Base-by-base conservation (phyloP, 2,797 vertebrate genomes). In the Chromis chromis region DNA sequence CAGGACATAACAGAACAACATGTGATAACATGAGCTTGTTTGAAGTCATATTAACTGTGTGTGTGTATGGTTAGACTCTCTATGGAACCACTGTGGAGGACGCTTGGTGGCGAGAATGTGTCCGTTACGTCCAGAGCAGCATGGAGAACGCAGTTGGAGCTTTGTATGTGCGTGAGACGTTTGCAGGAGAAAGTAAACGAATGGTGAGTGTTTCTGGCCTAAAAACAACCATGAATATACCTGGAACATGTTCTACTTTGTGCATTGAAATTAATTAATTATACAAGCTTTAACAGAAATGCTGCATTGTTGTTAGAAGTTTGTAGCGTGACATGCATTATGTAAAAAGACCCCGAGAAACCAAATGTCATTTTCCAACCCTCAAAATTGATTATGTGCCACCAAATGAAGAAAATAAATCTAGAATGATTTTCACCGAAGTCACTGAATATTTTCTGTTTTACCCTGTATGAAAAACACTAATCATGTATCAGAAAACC, bases 81-180 rank as follows among this genome's bases (percentile, higher is more conserved):
- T 98, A 96, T 0, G 97, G 98, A 31, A 98, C 97, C 1, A 96
- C 96, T 0, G 90, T 96, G 83, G 97, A 99, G 82, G 97, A 99
- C 44, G 96, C 95, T 0, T 96, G 96, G 81, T 99, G 98, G 98
- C 93, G 97, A 31, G 97, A 98, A 74, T 99, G 98, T 0, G 96
- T 98, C 42, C 95, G 96, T 6, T 98, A 98, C 0, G 96, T 99
- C 82, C 97, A 98, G 94, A 96, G 90, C 91, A 97, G 96, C 92
- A 97, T 99, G 98, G 97, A 98, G 91, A 98, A 95, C 0, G 97
- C 97, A 0, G 96, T 98, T 4, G 98, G 97, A 54, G 96, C 97
- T 0, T 93, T 99, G 81, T 99, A 99, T 3, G 96, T 99, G 61
- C 92, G 82, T 28, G 94, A 97, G 89, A 94, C 97, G 53, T 99